Base-by-base conservation (phyloP, 2,113 vertebrate genomes). In the Empidonax traillii region DNA sequence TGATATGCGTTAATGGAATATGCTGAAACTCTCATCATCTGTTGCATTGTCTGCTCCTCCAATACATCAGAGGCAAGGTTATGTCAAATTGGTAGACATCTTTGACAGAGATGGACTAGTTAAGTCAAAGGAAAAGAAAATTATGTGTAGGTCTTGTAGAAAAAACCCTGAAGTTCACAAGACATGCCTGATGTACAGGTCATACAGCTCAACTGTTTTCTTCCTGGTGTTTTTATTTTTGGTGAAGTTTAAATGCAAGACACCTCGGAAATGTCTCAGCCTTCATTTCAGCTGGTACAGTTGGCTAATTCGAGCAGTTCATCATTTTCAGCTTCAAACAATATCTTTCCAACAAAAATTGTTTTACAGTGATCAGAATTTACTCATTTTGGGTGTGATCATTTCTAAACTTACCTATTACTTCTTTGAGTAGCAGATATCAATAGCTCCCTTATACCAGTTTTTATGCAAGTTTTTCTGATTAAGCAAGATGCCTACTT, bases 121-220 rank as follows among this genome's bases (percentile, higher is more conserved):
- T 91, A 88, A 91, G 68, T 72, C 79, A 93, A 89, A 97, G 65
- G 24, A 92, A 55, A 71, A 92, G 62, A 94, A 97, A 96, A 97
- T 95, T 87, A 97, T 93, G 75, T n/a, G 37, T 82, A 91, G 74
- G 21, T 61, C 63, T 78, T 61, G 9, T 77, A 55, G 27, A 73
- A 94, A 96, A 97, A 81, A 73, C 15, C 39, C 27, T 13, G 44
- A 23, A 43, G 33, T 76, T 65, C 51, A 67, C 41, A 92, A 33
- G 56, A 25, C 52, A 65, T 43, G 44, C 58, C 37, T 37, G 51
- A 62, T 8, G 12, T 76, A 87, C 58, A 66, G 63, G 75, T 47
- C 68, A 81, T 23, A 89, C 12, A 39, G 11, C n/a, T 37, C 67
- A 96, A 83, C 61, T 91, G 17, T 22, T 66, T 83, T 77, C 61